These are phyloP conservation scores for Nycticryphes semicollaris DNA, from an alignment of 2,113 vertebrate species.

Conservation along the genomic window DNA sequence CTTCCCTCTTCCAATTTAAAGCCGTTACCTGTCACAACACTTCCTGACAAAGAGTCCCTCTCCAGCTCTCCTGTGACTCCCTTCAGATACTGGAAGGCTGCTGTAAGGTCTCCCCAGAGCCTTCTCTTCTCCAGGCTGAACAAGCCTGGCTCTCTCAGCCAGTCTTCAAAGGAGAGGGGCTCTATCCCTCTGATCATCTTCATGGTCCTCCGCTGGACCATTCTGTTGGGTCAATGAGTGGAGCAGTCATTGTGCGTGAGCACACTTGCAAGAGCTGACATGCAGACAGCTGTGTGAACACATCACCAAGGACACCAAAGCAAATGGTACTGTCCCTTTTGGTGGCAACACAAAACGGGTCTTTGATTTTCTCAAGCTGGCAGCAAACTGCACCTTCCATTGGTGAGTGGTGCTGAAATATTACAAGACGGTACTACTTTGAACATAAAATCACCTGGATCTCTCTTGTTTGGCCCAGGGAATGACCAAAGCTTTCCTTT, in stretches of 20 bases:
- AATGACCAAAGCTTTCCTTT: not conserved
- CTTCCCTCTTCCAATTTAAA: too few relatives aligned
- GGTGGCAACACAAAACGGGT: not conserved
- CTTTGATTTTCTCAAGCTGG: not conserved
- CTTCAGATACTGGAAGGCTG: too few relatives aligned
- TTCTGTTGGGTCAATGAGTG: not conserved
- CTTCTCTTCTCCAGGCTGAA: too few relatives aligned
- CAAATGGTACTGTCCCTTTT: not conserved
- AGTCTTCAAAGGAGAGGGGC: too few relatives aligned
- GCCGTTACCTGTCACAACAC: too few relatives aligned
- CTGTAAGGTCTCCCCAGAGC: too few relatives aligned
- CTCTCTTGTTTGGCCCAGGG: not conserved
- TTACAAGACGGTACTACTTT: not conserved
- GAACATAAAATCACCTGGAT: not conserved
- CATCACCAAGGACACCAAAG: rapidly evolving
- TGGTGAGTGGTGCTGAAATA: not conserved
- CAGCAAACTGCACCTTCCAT: not conserved
- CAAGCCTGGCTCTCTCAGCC: too few relatives aligned
- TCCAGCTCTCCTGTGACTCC: too few relatives aligned
- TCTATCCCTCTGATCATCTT: too few relatives aligned
- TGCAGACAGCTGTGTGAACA: rapidly evolving
- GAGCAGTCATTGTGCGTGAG: not conserved
- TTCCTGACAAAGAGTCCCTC: too few relatives aligned
- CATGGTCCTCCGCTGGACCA: too few relatives aligned
- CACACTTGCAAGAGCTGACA: not conserved